Evolutionary conservation across 2,113 vertebrate species (phyloP).

Genomic region (Megalops atlanticus): DNA sequence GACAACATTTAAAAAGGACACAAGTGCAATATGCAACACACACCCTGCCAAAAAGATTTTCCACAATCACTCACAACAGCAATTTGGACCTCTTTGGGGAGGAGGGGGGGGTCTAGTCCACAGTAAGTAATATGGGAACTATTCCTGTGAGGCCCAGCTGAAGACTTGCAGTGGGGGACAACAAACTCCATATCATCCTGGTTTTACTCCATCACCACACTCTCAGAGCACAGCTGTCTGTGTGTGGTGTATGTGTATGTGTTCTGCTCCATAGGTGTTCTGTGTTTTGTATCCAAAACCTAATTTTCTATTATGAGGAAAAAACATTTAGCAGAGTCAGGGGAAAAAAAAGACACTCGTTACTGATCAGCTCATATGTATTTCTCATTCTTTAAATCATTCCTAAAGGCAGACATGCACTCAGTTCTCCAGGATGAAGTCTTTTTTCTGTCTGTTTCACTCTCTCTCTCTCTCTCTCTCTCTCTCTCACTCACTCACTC

Average conservation of each 20-base stretch:
- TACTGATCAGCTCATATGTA: too few species aligned
- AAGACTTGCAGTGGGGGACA: neutral
- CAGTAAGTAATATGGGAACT: too few species aligned
- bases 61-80: too few species aligned
- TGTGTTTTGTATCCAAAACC: neutral
- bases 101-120: too few species aligned
- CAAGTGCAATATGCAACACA: too few species aligned
- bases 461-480: neutral
- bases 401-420: neutral
- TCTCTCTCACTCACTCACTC: neutral
- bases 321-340: too few species aligned
- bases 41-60: too few species aligned
- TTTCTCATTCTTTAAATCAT: neutral
- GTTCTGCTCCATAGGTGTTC: neutral
- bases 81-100: too few species aligned
- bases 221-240: neutral
- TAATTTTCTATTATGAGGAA: neutral
- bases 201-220: neutral
- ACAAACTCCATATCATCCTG: neutral
- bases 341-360: too few species aligned
- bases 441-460: conserved; percentile 17
- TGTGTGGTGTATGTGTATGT: neutral
- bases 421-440: neutral
- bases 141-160: neutral
- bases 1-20: conserved; percentile 25